Conservation (phyloP, 2,797 vertebrate species). For the Varecia variegata region DNA sequence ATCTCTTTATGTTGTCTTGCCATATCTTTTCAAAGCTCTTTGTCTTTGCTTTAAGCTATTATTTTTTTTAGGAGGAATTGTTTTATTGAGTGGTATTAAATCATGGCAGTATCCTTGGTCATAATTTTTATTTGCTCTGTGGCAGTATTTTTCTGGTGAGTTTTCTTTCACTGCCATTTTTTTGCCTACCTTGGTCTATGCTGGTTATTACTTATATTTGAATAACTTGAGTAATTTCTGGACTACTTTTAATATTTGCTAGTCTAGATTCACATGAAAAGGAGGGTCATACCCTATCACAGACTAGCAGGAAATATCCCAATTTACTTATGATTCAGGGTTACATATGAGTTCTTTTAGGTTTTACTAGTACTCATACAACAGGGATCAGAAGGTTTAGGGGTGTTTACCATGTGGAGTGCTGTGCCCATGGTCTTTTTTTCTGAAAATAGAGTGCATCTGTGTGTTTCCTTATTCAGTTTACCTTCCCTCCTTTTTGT, state of each 20-base stretch:
- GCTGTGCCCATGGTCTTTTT: neutral
- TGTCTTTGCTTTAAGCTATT: constrained; percentile 7
- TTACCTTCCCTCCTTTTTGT: neutral
- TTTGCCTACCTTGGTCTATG: neutral
- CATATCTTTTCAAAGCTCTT: neutral
- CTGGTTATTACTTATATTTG: neutral
- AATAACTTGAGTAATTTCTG: constrained; percentile 37
- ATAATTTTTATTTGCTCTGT: constrained; percentile 18
- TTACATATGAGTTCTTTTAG: neutral
- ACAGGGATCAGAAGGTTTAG: neutral
- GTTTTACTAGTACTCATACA: neutral
- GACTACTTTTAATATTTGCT: neutral
- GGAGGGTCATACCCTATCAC: neutral
- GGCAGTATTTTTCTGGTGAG: neutral
- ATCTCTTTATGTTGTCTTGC: neutral
- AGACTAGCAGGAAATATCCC: neutral
- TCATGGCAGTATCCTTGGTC: neutral
- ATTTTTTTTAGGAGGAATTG: neutral
- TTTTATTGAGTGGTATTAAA: constrained; percentile 12
- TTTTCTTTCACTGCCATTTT: constrained; percentile 1
- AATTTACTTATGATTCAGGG: neutral
- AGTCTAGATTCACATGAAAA: neutral
- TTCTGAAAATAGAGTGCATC: neutral
- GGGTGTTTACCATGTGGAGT: neutral
- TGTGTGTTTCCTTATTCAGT: neutral